A percentile compares a stretch with the other conserved stretches of the same genome.
These are phyloP conservation scores for Calephelis nemesis DNA, from an alignment of 1,140 invertebrate genomes.

Conservation along the genomic window DNA sequence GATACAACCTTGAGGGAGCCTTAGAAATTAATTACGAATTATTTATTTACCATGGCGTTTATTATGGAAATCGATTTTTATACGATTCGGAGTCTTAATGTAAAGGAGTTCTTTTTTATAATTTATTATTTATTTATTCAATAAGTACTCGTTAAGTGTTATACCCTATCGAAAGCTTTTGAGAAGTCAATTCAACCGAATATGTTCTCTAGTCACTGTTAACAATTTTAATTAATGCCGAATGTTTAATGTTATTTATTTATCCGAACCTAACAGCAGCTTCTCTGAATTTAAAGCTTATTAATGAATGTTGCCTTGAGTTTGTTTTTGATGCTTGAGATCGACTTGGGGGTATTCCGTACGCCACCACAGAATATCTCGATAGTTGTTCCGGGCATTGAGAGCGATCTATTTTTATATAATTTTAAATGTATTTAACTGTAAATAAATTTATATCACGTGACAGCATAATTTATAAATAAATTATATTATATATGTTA, in stretches of 20 bases:
- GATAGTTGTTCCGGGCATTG: constrained; percentile 29
- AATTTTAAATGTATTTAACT: constrained; percentile 74
- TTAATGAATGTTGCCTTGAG: constrained; percentile 60
- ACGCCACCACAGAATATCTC: constrained; percentile 55
- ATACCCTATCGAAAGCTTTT: constrained; percentile 70
- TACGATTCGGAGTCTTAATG: constrained; percentile 73
- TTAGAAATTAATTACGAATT: constrained; percentile 30
- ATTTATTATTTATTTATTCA: constrained; percentile 70
- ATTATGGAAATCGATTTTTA: constrained; percentile 63
- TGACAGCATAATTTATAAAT: constrained; percentile 75
- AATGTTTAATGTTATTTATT: constrained; percentile 51
- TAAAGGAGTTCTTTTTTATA: constrained; percentile 64
- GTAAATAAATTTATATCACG: constrained; percentile 76
- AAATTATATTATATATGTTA: constrained; percentile 68
- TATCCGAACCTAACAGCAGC: constrained; percentile 67
- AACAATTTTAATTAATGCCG: constrained; percentile 41
- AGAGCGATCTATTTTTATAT: constrained; percentile 62
- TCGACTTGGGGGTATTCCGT: constrained; percentile 38
- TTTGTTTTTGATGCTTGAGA: constrained; percentile 31
- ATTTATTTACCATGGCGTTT: constrained; percentile 42
- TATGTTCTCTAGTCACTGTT: constrained; percentile 70
- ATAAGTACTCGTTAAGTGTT: constrained; percentile 73
- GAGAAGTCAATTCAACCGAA: constrained; percentile 57
- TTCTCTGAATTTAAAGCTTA: constrained; percentile 66
- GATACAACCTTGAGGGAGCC: constrained; percentile 45